Evolutionary conservation across 2,113 vertebrate genomes (phyloP).

Genomic region (Ploceus nigricollis): DNA sequence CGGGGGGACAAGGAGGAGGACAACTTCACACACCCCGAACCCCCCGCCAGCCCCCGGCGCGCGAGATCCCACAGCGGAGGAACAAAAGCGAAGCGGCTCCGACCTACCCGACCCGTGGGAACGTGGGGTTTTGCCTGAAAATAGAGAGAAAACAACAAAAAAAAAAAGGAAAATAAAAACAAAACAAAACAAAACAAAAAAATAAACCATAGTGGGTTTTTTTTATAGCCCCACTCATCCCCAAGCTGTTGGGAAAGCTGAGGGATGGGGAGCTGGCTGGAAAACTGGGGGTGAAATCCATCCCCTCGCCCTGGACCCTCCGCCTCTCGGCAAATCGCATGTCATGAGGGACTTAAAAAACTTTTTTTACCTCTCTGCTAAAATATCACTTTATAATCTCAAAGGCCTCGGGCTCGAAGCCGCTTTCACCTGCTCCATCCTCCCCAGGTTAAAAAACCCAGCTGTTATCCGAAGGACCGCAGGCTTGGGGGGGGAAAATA

Average conservation of each 20-base stretch:
- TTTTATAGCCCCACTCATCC: neutral
- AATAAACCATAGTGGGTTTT: neutral
- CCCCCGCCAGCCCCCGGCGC: constrained; percentile 45
- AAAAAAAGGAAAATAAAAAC: neutral
- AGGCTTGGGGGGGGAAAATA: neutral
- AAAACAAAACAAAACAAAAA: neutral
- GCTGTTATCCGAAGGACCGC: neutral
- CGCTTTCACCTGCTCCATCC: neutral
- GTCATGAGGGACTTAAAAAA: constrained; percentile 7
- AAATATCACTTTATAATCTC: constrained; percentile 15
- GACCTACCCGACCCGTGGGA: constrained; percentile 53
- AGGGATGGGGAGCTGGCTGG: constrained; percentile 25
- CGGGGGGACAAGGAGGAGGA: constrained; percentile 56
- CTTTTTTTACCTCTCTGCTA: constrained; percentile 22
- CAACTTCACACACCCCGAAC: constrained; percentile 60
- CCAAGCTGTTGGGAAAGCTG: neutral
- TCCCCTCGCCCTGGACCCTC: neutral
- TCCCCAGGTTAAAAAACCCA: neutral
- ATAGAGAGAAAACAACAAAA: neutral
- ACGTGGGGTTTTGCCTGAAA: constrained; percentile 35
- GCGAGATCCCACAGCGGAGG: constrained; percentile 20
- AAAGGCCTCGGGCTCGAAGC: neutral
- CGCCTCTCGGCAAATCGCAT: neutral
- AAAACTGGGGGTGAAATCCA: neutral
- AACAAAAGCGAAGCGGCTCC: constrained; percentile 57